A percentile compares a stretch with the other conserved stretches of the same genome.
Conservation (phyloP, 2,113 vertebrate species). For the Caretta caretta region DNA sequence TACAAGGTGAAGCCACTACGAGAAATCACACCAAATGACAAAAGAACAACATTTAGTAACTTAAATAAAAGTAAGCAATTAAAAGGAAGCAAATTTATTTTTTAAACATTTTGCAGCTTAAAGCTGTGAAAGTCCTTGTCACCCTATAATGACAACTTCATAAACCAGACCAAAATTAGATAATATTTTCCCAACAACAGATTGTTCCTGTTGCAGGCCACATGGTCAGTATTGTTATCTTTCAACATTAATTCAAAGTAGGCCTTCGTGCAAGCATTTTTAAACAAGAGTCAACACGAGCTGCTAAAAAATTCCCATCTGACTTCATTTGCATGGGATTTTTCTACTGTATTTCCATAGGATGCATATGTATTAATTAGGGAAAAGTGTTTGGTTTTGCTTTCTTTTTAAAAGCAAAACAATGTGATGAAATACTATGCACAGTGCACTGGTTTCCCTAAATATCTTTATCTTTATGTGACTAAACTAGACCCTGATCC, state of each 20-base stretch:
- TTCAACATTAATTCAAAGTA: background rate
- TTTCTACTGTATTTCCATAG: background rate
- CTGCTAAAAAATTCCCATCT: background rate
- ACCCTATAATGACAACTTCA: background rate
- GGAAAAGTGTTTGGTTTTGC: background rate
- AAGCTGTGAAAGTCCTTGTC: background rate
- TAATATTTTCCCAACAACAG: background rate
- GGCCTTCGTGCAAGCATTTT: background rate
- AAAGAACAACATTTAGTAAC: background rate
- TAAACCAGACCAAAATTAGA: background rate
- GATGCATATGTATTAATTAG: background rate
- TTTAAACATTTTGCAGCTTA: background rate
- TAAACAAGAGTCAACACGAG: background rate
- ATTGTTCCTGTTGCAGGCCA: background rate
- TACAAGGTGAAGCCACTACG: background rate
- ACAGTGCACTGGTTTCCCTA: background rate
- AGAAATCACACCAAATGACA: background rate
- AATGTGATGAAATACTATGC: background rate
- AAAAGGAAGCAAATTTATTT: background rate
- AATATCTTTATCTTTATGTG: background rate
- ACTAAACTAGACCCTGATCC: background rate
- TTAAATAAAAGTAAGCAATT: background rate
- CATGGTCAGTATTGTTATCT: background rate
- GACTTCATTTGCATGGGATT: background rate
- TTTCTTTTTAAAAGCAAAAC: background rate